These are phyloP conservation scores for Anabas testudineus DNA, from an alignment of 2,797 vertebrate species.

Conservation along the genomic window DNA sequence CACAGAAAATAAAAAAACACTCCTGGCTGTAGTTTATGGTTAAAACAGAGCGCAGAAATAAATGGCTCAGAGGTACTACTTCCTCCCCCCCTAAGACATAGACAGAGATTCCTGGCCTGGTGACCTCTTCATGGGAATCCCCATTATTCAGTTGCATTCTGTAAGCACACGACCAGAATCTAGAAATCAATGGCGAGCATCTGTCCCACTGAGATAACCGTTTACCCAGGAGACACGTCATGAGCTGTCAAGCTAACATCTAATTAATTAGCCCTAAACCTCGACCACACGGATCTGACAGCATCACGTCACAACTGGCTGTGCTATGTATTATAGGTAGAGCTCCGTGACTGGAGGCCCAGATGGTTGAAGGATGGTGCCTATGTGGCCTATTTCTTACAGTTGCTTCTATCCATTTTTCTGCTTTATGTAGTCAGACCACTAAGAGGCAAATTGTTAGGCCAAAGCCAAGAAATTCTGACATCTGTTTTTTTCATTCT, in stretches of 20 bases:
- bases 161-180: constrained; percentile 39
- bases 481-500: constrained; percentile 73
- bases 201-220: constrained; percentile 75
- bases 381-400: constrained; percentile 61
- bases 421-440: constrained; percentile 58
- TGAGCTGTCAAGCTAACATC: constrained; percentile 61
- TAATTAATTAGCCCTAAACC: constrained; percentile 69
- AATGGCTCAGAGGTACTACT: not conserved
- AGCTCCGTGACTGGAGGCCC: constrained; percentile 43
- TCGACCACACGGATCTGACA: constrained; percentile 46
- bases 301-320: constrained; percentile 44
- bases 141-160: constrained; percentile 65
- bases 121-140: constrained; percentile 69
- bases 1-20: constrained; percentile 5
- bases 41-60: not conserved
- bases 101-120: constrained; percentile 32
- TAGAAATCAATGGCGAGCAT: constrained; percentile 77
- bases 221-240: constrained; percentile 66
- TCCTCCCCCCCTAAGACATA: no score
- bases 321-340: constrained; percentile 32
- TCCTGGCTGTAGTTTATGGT: not conserved
- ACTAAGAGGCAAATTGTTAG: constrained; percentile 67
- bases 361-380: constrained; percentile 54
- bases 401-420: constrained; percentile 24
- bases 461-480: constrained; percentile 62